Evolutionary conservation across 2,888 invertebrate genomes (phyloP), one percentile per base, ranked within the genome.

Genomic region (Tipula confusa): DNA sequence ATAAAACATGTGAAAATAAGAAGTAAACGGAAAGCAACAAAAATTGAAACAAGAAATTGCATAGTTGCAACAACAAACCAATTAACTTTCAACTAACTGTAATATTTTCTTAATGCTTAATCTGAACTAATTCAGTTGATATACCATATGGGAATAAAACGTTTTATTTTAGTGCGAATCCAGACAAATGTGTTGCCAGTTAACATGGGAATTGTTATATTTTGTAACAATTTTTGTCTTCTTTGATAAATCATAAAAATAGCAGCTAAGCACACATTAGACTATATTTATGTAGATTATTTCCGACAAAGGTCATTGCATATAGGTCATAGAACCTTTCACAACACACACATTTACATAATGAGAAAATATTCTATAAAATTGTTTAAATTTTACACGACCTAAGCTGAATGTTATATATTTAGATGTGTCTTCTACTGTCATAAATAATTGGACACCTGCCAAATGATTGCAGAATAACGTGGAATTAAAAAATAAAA

Each of bases 31-130:
- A 33, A 6, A 33, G 11, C 33, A 33, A 33, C 9, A 64, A 64
- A 24, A 9, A 64, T 24, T 64, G 24, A 64, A 64, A 64, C 64
- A 64, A 64, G 64, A 64, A 64, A 64, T 64, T 64, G 64, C 64
- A 64, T 11, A 64, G 24, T 64, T 64, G 64, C 64, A 64, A 64
- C 64, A 64, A 64, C 64, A 64, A 64, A 64, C 64, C 64, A 64
- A 64, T 64, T 64, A 64, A 64, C 64, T 64, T 64, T 64, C 24
- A 64, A 24, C 24, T 64, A 64, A 64, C 64, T 64, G 64, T 64
- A 64, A 64, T 64, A 64, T 64, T 64, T 64, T 64, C 64, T 64
- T 64, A 64, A 64, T 64, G 13, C 64, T 7, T 9, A 18, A 24
- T 64, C 64, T 64, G 64, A 64, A 64, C 64, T 64, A 64, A 64